Evolutionary conservation across 2,113 vertebrate genomes (phyloP).

Genomic region (Pipa parva): DNA sequence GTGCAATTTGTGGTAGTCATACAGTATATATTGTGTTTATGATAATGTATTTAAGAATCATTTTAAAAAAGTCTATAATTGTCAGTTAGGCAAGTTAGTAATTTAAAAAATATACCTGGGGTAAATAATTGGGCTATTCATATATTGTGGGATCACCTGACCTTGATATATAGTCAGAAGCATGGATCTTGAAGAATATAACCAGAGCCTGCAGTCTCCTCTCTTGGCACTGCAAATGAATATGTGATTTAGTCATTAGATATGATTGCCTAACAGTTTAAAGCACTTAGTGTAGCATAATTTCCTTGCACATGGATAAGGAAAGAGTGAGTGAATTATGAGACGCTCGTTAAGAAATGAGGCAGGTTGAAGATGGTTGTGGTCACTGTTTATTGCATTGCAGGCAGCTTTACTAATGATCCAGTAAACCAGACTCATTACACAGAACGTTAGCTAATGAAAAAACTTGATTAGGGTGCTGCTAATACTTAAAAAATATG

Average conservation of each 20-base stretch:
- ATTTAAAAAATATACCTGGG: too few species aligned
- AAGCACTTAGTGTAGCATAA: conserved; percentile 5
- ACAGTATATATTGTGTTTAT: too few species aligned
- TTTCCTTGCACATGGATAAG: background rate
- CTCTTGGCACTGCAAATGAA: conserved; percentile 6
- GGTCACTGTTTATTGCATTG: conserved; percentile 27
- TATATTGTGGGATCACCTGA: background rate
- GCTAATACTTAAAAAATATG: too few species aligned
- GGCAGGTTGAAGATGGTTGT: conserved; percentile 14
- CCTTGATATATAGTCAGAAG: background rate
- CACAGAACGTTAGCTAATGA: conserved; percentile 19
- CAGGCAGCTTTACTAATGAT: conserved; percentile 24
- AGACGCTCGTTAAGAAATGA: background rate
- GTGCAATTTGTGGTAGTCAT: too few species aligned
- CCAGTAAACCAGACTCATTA: conserved; percentile 8
- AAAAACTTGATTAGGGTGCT: background rate
- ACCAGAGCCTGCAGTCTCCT: background rate
- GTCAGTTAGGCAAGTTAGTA: too few species aligned
- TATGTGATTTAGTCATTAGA: conserved; percentile 16
- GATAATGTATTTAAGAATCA: too few species aligned
- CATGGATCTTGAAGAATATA: background rate
- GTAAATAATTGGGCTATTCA: too few species aligned
- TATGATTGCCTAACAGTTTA: conserved; percentile 15
- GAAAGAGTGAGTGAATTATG: conserved; percentile 16
- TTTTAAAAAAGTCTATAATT: too few species aligned